These are phyloP conservation scores for Lysandra coridon DNA, from an alignment of 2,888 invertebrate genomes.

Conservation along the genomic window DNA sequence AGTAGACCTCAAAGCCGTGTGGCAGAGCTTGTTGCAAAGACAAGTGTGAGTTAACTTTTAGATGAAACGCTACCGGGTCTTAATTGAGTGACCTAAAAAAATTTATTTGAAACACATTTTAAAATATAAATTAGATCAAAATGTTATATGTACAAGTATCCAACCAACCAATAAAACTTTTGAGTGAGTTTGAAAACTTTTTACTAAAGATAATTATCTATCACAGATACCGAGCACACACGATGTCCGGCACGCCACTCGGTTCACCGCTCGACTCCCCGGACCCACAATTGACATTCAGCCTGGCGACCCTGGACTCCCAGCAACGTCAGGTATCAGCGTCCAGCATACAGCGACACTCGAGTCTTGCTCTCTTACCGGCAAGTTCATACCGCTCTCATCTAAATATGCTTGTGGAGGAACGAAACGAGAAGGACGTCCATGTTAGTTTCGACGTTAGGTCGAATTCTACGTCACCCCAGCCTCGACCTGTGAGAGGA, in stretches of 20 bases:
- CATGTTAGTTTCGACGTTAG: conserved; percentile 72
- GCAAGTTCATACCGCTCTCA: conserved; percentile 76
- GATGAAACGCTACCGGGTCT: neutral
- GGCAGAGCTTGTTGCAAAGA: conserved; percentile 92
- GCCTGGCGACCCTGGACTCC: conserved; percentile 81
- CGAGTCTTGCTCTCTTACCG: conserved; percentile 71
- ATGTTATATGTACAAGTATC: neutral
- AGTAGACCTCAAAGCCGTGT: conserved; percentile 91
- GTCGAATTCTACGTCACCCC: conserved; percentile 60
- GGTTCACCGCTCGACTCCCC: conserved; percentile 93
- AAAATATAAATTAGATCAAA: no score
- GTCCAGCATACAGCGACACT: conserved; percentile 73
- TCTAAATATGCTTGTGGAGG: conserved; percentile 74
- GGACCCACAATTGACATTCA: conserved; percentile 84
- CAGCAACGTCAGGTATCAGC: conserved; percentile 84
- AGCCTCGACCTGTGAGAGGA: conserved; percentile 66
- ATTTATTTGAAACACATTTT: neutral
- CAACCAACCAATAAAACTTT: neutral
- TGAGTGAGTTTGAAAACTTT: neutral
- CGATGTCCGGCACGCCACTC: conserved; percentile 88
- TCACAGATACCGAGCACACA: conserved; percentile 90
- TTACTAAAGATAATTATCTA: neutral
- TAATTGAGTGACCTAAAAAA: neutral
- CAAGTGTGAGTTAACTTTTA: conserved; percentile 85
- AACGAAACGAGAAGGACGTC: conserved; percentile 71